A percentile compares a stretch with the other conserved stretches of the same genome.
These are phyloP conservation scores for Dendroctonus valens DNA, from an alignment of 1,140 invertebrate genomes.

Conservation along the genomic window DNA sequence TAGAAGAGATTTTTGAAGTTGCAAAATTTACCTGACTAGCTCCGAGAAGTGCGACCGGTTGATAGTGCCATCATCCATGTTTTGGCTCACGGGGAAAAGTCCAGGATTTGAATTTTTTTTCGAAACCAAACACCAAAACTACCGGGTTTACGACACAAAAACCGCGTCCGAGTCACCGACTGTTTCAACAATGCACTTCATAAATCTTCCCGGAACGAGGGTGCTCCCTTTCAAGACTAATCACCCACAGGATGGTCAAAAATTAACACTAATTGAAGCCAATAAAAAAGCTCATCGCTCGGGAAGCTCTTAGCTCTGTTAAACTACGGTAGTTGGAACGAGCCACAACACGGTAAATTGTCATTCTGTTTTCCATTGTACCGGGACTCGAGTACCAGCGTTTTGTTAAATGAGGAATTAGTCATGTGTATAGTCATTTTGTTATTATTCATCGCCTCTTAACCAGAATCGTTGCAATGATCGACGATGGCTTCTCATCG, in stretches of 20 bases:
- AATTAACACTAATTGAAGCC: conserved; percentile 47
- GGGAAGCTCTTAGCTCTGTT: not conserved
- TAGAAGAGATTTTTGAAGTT: not conserved
- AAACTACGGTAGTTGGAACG: not conserved
- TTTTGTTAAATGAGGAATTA: conserved; percentile 14
- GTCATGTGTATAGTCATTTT: conserved; percentile 20
- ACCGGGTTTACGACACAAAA: not conserved
- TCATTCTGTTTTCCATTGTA: conserved; percentile 4
- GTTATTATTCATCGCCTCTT: conserved; percentile 14
- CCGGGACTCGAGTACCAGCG: not conserved
- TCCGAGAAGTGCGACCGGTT: conserved; percentile 41
- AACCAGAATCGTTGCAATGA: not conserved
- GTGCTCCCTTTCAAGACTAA: conserved; percentile 34
- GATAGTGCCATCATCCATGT: conserved; percentile 32
- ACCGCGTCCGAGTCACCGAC: not conserved
- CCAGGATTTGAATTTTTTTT: not conserved
- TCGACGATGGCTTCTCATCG: too few relatives aligned
- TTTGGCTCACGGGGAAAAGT: conserved; percentile 9
- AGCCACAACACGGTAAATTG: not conserved
- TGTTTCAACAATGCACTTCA: not conserved
- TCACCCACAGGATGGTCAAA: conserved; percentile 47
- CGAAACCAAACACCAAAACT: not conserved
- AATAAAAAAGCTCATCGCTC: conserved; percentile 31
- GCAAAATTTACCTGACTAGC: conserved; percentile 39
- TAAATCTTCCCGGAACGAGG: conserved; percentile 22